phyloP scores from a whole-genome alignment of 1,140 invertebrate species.

The Paralvinella palmiformis region DNA sequence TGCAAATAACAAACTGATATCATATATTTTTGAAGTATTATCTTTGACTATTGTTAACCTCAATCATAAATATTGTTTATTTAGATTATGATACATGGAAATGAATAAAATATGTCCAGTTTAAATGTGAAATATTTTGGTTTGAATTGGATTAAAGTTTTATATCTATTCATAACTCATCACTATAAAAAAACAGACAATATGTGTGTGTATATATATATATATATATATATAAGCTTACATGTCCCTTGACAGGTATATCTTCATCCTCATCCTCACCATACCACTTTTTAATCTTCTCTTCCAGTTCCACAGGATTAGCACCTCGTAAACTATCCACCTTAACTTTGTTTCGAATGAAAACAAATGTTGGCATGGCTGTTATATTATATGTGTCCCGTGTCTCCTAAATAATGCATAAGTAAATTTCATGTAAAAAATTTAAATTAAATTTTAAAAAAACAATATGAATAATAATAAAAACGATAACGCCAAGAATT shows the following conservation, averaged over 20 bases:
- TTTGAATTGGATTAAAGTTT: too few species aligned
- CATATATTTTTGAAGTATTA: too few species aligned
- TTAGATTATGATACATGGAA: neutral
- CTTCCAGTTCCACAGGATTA: constrained; percentile 71
- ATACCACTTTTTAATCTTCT: constrained; percentile 84
- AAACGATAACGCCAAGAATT: too few species aligned
- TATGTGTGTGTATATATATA: neutral
- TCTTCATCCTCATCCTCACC: constrained; percentile 55
- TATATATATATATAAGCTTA: constrained; percentile 7
- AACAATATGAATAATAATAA: neutral
- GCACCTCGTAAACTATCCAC: constrained; percentile 54
- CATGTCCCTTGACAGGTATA: constrained; percentile 21
- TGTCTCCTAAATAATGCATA: constrained; percentile 57
- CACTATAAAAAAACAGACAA: too few species aligned
- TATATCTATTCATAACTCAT: too few species aligned
- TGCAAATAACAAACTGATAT: too few species aligned
- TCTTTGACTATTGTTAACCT: too few species aligned
- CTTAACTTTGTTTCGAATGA: constrained; percentile 72
- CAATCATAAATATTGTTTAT: neutral
- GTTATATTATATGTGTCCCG: constrained; percentile 77
- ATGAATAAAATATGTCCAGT: too few species aligned
- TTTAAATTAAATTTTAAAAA: neutral
- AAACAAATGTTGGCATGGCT: constrained; percentile 97
- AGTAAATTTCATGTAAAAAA: neutral
- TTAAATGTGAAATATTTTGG: too few species aligned